Evolutionary conservation across 2,797 vertebrate genomes (phyloP), one percentile per base, ranked within the genome.

Genomic region (Melanotaenia maccullochi): DNA sequence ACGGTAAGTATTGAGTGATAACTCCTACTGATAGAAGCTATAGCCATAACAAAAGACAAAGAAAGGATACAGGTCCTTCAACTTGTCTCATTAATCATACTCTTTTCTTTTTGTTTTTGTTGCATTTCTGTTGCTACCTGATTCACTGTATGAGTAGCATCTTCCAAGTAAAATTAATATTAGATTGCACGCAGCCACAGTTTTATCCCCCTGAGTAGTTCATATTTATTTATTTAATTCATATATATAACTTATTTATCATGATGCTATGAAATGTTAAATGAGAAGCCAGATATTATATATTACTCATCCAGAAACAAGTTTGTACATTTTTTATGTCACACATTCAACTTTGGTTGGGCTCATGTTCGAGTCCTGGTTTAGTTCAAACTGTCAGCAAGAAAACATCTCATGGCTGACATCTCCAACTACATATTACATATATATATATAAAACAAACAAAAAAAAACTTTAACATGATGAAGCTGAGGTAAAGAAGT

Each of bases 21-120:
- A 25, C 12, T 59, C 74, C 56, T 33, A 25, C 47, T 24, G 51
- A 25, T 20, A 36, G 73, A 33, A 14, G 33, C 35, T 71, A 65
- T 0, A 74, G 56, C 49, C 44, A 68, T 25, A 79, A 71, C 65
- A 81, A 76, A 68, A 78, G 75, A 76, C 56, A 65, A 84, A 76
- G 60, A 60, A 62, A 84, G 62, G 64, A 28, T 68, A 74, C 3
- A 33, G 56, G 69, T 78, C 61, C 78, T 89, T 78, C 25, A 87
- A 90, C 85, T 82, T 78, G 82, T 75, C 75, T 86, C 81, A 87
- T 90, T 88, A 88, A 78, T 86, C 85, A 75, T 67, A 42, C 65
- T 82, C 69, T 76, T 84, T 84, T 24, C 72, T 68, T 13, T 4
- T 1, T 44, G 6, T 47, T 6, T 47, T 22, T 57, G 22, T 51